These are phyloP conservation scores for Dissostichus mawsoni DNA, from an alignment of 2,113 vertebrate species.

Conservation along the genomic window DNA sequence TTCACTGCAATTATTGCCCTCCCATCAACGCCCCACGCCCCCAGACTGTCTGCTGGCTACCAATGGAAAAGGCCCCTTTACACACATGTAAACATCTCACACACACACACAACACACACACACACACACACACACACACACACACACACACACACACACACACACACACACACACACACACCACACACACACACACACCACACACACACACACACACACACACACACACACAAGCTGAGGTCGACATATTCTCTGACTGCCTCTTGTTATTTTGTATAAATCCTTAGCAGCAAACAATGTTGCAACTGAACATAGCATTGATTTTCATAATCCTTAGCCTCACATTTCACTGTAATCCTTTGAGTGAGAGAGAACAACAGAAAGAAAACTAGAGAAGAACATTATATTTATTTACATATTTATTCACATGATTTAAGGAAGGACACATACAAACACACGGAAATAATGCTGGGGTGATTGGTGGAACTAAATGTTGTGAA, in stretches of 20 bases:
- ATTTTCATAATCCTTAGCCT: constrained; percentile 78
- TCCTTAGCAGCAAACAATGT: constrained; percentile 63
- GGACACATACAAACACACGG: background rate
- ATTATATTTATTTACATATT: background rate
- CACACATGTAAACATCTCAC: constrained; percentile 40
- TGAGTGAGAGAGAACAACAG: constrained; percentile 41
- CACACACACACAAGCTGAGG: constrained; percentile 25
- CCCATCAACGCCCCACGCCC: constrained; percentile 66
- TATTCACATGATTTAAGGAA: too few relatives aligned
- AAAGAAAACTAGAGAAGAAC: background rate
- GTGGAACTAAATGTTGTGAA: background rate
- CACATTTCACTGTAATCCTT: constrained; percentile 78
- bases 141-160: constrained; percentile 34
- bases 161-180: constrained; percentile 34
- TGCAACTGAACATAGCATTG: constrained; percentile 73
- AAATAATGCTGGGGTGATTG: constrained; percentile 5
- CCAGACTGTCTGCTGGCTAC: constrained; percentile 69
- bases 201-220: constrained; percentile 21
- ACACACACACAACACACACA: constrained; percentile 13
- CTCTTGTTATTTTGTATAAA: constrained; percentile 60
- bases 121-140: constrained; percentile 37
- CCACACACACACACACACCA: constrained; percentile 40
- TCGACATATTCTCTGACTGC: constrained; percentile 48
- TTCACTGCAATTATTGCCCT: constrained; percentile 69
- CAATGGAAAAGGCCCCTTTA: constrained; percentile 67